Conservation (phyloP, 2,113 vertebrate genomes). For the Machaerirhynchus nigripectus region DNA sequence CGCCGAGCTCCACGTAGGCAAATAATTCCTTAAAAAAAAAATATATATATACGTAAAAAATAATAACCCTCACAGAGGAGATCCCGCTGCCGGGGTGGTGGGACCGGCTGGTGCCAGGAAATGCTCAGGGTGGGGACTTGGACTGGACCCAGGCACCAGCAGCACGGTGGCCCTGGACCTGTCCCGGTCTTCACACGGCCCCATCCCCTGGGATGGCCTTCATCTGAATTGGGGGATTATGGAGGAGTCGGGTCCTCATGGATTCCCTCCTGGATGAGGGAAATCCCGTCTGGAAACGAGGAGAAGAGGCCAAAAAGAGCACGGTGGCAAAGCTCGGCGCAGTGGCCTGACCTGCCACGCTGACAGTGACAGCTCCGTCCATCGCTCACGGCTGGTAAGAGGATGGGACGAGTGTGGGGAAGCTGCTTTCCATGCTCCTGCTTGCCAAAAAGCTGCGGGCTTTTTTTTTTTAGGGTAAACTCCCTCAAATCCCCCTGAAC, state of each 20-base stretch:
- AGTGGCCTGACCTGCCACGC: not conserved
- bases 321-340: fast-evolving
- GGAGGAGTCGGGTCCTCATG: not conserved
- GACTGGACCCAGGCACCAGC: not conserved
- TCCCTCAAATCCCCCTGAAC: not conserved
- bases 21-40: not conserved
- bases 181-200: not conserved
- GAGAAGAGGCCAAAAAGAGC: not conserved
- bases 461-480: not conserved
- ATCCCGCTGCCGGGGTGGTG: not conserved
- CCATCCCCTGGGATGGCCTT: not conserved
- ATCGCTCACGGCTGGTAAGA: fast-evolving
- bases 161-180: fast-evolving
- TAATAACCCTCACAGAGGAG: not conserved
- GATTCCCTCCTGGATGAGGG: not conserved
- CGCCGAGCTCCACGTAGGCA: not conserved
- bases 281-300: not conserved
- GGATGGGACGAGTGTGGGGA: not conserved
- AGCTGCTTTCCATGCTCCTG: not conserved
- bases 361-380: fast-evolving
- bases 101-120: not conserved
- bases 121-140: not conserved
- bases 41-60: not conserved
- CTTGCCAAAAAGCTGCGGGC: not conserved
- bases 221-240: fast-evolving